These are phyloP conservation scores for Ruditapes philippinarum DNA, from an alignment of 1,140 invertebrate genomes.

Conservation along the genomic window DNA sequence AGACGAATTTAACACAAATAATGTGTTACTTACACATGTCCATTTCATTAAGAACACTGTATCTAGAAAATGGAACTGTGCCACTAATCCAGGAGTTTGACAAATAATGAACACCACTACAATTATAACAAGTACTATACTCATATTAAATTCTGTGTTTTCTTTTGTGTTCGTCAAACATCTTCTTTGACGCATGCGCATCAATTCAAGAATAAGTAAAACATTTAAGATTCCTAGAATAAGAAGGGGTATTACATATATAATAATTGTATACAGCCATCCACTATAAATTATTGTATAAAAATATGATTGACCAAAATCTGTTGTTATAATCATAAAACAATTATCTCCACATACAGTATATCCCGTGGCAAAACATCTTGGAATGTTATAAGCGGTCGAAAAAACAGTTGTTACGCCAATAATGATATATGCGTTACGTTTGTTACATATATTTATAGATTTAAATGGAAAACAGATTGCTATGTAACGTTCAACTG, in stretches of 20 bases:
- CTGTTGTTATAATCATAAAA: conserved; percentile 71
- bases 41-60: conserved; percentile 75
- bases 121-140: conserved; percentile 82
- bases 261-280: conserved; percentile 78
- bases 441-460: conserved; percentile 75
- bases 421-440: conserved; percentile 77
- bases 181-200: conserved; percentile 80
- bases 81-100: conserved; percentile 82
- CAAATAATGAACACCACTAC: conserved; percentile 84
- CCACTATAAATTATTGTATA: conserved; percentile 77
- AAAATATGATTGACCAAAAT: conserved; percentile 73
- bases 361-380: conserved; percentile 76
- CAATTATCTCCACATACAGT: conserved; percentile 72
- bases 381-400: conserved; percentile 83
- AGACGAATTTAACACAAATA: conserved; percentile 83
- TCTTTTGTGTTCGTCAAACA: conserved; percentile 78
- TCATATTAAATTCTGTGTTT: conserved; percentile 83
- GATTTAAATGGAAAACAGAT: conserved; percentile 84
- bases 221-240: conserved; percentile 72
- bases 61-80: conserved; percentile 79
- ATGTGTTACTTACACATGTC: conserved; percentile 81
- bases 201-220: conserved; percentile 81
- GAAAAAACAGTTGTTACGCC: conserved; percentile 75
- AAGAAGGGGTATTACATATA: conserved; percentile 80
- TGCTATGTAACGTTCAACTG: conserved; percentile 84